These are phyloP conservation scores for Drymodes brunneopygia DNA, from an alignment of 2,113 vertebrate genomes.

Conservation along the genomic window DNA sequence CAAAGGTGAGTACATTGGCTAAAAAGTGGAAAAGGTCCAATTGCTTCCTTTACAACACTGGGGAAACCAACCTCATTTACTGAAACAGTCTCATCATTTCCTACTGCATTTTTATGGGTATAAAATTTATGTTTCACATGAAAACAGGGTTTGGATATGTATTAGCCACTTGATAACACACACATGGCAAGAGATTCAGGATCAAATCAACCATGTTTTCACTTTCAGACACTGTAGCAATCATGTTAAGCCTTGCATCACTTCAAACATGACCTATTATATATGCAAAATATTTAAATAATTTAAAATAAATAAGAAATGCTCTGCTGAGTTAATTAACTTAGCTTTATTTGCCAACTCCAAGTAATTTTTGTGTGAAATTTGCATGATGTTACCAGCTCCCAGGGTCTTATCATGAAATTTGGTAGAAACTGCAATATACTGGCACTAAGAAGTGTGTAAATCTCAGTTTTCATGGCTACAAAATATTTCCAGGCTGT, in stretches of 20 bases:
- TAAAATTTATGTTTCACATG: background rate
- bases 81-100: background rate
- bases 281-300: background rate
- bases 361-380: background rate
- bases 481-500: background rate
- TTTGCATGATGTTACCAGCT: background rate
- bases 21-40: background rate
- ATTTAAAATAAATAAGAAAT: background rate
- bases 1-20: background rate
- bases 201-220: background rate
- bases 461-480: slow-evolving; percentile 3
- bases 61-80: background rate
- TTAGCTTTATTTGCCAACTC: background rate
- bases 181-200: background rate
- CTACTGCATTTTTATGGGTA: background rate
- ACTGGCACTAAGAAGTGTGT: background rate
- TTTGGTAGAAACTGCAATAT: background rate
- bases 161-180: background rate
- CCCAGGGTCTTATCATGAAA: background rate
- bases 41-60: background rate
- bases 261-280: background rate
- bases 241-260: background rate
- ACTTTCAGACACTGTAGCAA: background rate
- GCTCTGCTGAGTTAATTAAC: background rate
- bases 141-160: background rate